Conservation (phyloP, 2,113 vertebrate species). For the Anser brachyrhynchus region DNA sequence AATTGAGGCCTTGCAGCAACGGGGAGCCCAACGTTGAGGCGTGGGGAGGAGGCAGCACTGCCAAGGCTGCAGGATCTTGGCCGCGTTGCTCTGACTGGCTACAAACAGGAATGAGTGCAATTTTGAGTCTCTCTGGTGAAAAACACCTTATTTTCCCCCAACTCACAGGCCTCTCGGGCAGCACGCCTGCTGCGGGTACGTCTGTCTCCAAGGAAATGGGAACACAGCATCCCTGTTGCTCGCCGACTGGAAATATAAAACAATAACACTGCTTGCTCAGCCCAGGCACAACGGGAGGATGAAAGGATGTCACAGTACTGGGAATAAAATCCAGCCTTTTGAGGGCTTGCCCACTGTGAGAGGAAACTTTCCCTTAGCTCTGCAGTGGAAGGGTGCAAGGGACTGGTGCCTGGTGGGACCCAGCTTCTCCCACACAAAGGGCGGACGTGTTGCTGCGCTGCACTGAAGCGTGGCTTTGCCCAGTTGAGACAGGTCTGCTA, state of each 20-base stretch:
- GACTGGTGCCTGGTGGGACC: not conserved
- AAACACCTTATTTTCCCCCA: not conserved
- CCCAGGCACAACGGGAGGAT: not conserved
- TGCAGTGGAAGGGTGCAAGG: not conserved
- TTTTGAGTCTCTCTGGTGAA: not conserved
- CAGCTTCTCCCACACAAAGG: not conserved
- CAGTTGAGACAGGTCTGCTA: not conserved
- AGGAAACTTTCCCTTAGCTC: no score
- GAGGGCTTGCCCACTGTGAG: no score
- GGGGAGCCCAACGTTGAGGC: not conserved
- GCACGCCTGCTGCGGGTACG: accelerated
- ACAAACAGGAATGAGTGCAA: not conserved
- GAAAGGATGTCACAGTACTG: not conserved
- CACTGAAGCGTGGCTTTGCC: not conserved
- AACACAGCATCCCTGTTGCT: not conserved
- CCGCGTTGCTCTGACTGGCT: no score
- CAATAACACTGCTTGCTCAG: not conserved
- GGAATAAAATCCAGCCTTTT: not conserved
- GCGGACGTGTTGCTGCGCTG: accelerated
- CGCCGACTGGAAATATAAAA: not conserved
- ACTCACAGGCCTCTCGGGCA: not conserved
- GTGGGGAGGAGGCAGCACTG: accelerated
- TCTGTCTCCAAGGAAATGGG: not conserved
- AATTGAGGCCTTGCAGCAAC: not conserved
- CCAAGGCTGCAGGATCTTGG: not conserved